Evolutionary conservation across 2,888 invertebrate species (phyloP), one percentile per base, ranked within the genome.

Genomic region (Erebia aethiops): DNA sequence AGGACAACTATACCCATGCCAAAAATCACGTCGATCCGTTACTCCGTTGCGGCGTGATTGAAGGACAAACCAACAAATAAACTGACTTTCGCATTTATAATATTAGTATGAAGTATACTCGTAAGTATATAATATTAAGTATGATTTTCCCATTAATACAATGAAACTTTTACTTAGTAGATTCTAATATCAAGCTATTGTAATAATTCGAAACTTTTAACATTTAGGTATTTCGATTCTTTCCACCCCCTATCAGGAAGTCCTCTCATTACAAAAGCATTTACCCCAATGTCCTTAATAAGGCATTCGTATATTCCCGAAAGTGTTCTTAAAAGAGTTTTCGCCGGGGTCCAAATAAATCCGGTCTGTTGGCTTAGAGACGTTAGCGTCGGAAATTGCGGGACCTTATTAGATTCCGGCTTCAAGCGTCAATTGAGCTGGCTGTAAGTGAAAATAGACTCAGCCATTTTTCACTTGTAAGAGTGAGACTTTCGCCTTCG

Each of bases 391-490:
- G 92, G 92, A 92, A 89, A 92, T 92, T 92, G 90, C 90, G 87
- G 84, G 72, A 80, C 78, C 88, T 91, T 91, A 91, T 91, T 89
- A 89, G 85, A 84, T 89, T 90, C 90, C 89, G 87, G 86, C 74
- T 79, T 77, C 75, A 75, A 76, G 78, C 74, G 80, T 78, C 87
- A 84, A 90, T 90, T 89, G 87, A 69, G 86, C 87, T 81, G 75
- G 80, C 79, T 81, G 79, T 77, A 77, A 77, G 78, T 76, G 76
- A 84, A 84, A 87, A 86, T 85, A 77, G 80, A 84, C 83, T 84
- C 79, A 82, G 68, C 73, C 76, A 76, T 77, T 78, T 79, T 76
- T 77, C 74, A 75, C 73, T 76, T 77, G 72, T 74, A 75, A 64
- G 66, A 66, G 72, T 73, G 75, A 66, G 70, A 66, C 67, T 52